Evolutionary conservation across 2,797 vertebrate species (phyloP).

Genomic region (Pseudochirops cupreus): DNA sequence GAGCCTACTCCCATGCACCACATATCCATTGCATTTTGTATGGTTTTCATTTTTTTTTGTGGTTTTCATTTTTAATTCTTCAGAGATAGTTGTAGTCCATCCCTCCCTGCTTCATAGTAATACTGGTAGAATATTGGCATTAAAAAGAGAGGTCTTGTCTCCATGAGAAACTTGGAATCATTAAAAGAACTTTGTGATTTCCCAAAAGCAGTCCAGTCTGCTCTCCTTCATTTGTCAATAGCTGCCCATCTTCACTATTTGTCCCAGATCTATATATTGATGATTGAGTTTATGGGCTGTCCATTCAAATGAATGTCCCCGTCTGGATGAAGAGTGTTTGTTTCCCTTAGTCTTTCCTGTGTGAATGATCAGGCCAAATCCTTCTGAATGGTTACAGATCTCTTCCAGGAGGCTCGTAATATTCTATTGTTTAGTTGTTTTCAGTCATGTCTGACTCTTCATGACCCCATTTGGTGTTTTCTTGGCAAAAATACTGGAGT

Average conservation of each 20-base stretch:
- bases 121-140: background rate
- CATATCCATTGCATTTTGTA: background rate
- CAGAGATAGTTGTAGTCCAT: background rate
- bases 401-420: background rate
- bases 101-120: background rate
- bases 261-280: background rate
- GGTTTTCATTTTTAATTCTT: background rate
- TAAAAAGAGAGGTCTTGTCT: background rate
- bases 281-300: background rate
- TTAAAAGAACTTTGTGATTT: background rate
- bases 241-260: background rate
- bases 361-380: background rate
- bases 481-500: background rate
- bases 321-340: background rate
- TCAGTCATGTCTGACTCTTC: background rate
- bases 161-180: background rate
- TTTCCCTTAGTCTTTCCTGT: background rate
- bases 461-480: background rate
- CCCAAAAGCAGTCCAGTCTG: background rate
- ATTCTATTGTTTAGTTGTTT: background rate
- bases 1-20: background rate
- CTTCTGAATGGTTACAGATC: too few species aligned
- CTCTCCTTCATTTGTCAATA: background rate
- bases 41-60: too few species aligned
- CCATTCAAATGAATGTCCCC: background rate